Evolutionary conservation across 2,113 vertebrate genomes (phyloP).

Genomic region (Acrocephalus kingi): DNA sequence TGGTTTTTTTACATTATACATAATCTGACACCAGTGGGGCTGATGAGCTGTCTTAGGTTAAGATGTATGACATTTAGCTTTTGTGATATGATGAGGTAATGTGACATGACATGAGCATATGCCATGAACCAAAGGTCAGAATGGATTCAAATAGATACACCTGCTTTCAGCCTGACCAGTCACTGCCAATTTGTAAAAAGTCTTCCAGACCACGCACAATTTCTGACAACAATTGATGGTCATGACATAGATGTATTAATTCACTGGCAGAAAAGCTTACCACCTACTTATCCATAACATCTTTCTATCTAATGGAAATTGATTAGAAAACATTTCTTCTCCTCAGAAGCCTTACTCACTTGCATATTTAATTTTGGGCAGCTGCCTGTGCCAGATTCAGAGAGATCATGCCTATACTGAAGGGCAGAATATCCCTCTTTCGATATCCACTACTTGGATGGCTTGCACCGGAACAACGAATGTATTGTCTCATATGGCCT

Average conservation of each 20-base stretch:
- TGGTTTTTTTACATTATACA: not conserved
- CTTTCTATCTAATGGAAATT: not conserved
- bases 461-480: not conserved
- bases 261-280: not conserved
- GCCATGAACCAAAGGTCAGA: constrained; percentile 16
- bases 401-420: not conserved
- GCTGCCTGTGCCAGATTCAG: not conserved
- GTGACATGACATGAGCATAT: constrained; percentile 6
- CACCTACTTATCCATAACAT: not conserved
- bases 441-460: fast-evolving
- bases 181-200: constrained; percentile 2
- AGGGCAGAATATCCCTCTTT: not conserved
- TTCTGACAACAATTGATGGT: not conserved
- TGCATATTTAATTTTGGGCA: not conserved
- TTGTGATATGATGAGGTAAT: constrained; percentile 5
- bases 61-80: constrained; percentile 15
- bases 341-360: not conserved
- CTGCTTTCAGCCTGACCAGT: constrained; percentile 18
- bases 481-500: not conserved
- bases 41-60: not conserved
- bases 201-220: not conserved
- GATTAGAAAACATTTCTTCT: not conserved
- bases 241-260: not conserved
- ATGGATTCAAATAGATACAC: not conserved
- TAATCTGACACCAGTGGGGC: not conserved